Conservation (phyloP, 35 echinoderm and acorn worm genomes). For the Patiria miniata region DNA sequence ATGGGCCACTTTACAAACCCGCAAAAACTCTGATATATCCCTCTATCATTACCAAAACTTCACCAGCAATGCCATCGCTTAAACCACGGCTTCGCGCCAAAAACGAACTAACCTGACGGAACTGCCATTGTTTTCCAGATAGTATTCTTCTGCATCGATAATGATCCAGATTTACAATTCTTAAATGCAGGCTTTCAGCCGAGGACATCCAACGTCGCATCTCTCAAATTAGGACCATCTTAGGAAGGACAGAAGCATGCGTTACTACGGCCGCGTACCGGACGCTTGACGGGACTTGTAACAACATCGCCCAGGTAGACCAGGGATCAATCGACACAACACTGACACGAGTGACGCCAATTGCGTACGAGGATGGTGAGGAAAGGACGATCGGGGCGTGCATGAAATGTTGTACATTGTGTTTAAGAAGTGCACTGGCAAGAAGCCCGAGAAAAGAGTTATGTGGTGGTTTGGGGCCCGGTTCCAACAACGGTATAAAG, state of each 20-base stretch:
- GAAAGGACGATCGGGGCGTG: neutral
- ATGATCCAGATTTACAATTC: neutral
- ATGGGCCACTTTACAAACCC: no score
- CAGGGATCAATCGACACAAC: neutral
- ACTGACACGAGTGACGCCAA: neutral
- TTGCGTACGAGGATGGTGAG: neutral
- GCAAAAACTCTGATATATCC: no score
- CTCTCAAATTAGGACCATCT: neutral
- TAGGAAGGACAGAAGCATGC: neutral
- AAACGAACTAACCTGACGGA: no score
- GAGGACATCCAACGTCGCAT: neutral
- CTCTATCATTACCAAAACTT: no score
- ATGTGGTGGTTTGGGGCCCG: neutral
- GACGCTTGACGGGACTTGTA: neutral
- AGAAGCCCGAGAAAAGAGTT: neutral
- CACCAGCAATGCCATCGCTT: no score
- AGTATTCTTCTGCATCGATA: neutral
- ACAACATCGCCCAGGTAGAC: neutral
- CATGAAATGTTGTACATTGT: neutral
- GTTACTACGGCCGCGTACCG: neutral
- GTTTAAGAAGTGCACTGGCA: neutral
- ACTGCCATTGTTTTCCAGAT: no score
- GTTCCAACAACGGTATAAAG: neutral
- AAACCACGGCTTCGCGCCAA: no score
- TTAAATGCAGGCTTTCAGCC: neutral